Conservation (phyloP, 2,113 vertebrate species). For the Abramis brama region DNA sequence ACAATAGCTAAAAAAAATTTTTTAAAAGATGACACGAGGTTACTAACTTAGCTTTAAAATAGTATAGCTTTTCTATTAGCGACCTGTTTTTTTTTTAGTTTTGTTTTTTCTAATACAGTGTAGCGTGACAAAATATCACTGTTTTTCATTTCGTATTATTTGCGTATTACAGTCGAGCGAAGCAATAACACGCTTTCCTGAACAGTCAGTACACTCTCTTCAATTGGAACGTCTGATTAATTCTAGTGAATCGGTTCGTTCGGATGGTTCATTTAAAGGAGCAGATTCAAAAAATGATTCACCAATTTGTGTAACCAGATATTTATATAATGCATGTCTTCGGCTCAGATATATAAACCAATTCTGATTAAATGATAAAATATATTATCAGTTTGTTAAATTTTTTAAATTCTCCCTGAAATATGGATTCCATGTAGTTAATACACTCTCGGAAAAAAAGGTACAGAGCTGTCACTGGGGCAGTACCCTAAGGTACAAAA, state of each 20-base stretch:
- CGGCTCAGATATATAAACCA: not conserved
- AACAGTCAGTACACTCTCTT: not conserved
- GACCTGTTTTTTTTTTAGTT: too few relatives aligned
- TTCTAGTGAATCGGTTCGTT: not conserved
- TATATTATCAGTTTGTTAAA: not conserved
- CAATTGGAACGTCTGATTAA: not conserved
- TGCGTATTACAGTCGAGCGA: too few relatives aligned
- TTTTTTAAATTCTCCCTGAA: not conserved
- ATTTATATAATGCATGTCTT: not conserved
- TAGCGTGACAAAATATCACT: not conserved
- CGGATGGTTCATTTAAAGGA: not conserved
- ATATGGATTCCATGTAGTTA: not conserved
- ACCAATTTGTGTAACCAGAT: not conserved
- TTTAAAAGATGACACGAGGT: not conserved
- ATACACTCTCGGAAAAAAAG: too few relatives aligned
- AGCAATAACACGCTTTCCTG: not conserved
- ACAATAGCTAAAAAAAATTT: not conserved
- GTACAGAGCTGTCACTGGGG: too few relatives aligned
- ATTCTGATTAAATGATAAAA: not conserved
- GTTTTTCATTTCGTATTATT: too few relatives aligned
- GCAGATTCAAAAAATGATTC: not conserved
- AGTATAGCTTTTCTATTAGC: not conserved
- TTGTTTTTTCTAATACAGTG: not conserved
- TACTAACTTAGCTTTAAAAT: not conserved
- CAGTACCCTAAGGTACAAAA: too few relatives aligned